Evolutionary conservation across 1,140 invertebrate genomes (phyloP).

Genomic region (Agrilus planipennis): DNA sequence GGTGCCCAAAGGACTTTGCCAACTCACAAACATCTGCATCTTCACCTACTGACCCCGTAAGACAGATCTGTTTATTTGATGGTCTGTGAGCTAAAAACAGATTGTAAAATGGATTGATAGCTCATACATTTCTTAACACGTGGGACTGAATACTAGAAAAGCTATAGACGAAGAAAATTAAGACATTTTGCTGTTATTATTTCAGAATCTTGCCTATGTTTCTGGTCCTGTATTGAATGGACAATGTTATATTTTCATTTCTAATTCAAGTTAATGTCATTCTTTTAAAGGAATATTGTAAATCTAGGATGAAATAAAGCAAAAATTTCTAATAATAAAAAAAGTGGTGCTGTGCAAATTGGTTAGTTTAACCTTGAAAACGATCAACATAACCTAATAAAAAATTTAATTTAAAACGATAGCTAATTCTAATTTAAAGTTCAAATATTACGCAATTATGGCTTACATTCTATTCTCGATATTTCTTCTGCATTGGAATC

Average conservation of each 20-base stretch:
- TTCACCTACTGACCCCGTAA: conserved; percentile 42
- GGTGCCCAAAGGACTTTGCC: conserved; percentile 49
- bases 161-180: conserved; percentile 6
- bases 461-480: conserved; percentile 23
- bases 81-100: too few species aligned
- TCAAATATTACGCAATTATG: not conserved
- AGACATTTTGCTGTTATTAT: conserved; percentile 3
- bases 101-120: conserved; percentile 3
- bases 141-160: conserved; percentile 8
- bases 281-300: too few species aligned
- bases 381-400: conserved; percentile 26
- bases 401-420: conserved; percentile 4
- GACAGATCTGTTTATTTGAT: conserved; percentile 46
- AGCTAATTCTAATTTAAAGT: conserved; percentile 2
- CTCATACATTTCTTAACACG: not conserved
- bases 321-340: not conserved
- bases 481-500: conserved; percentile 28
- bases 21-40: conserved; percentile 41
- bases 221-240: too few species aligned
- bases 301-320: conserved; percentile 2
- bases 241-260: too few species aligned
- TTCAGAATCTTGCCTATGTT: too few species aligned
- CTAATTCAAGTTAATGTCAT: too few species aligned
- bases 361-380: conserved; percentile 17
- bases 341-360: not conserved